Conservation (phyloP, 2,797 vertebrate genomes). For the Limosa lapponica region DNA sequence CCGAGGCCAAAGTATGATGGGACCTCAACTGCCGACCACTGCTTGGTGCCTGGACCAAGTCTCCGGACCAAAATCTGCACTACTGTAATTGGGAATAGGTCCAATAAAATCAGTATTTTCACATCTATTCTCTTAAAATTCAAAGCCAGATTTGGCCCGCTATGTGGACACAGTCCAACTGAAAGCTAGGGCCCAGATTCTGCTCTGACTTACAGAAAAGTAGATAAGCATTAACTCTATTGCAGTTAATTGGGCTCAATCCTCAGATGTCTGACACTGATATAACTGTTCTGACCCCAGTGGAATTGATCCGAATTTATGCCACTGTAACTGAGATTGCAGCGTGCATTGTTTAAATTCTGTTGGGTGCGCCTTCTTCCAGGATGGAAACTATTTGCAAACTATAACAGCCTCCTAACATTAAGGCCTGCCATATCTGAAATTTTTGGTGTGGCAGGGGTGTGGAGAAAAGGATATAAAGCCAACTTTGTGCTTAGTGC, state of each 20-base stretch:
- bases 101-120: neutral
- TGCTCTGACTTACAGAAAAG: neutral
- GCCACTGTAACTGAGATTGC: constrained; percentile 60
- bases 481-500: neutral
- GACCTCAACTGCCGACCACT: neutral
- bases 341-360: constrained; percentile 34
- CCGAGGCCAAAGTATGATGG: neutral
- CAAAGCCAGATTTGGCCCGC: neutral
- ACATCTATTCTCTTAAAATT: neutral
- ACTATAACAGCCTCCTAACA: constrained; percentile 19
- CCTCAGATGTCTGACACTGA: neutral
- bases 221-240: neutral
- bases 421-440: constrained; percentile 44
- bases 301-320: constrained; percentile 63
- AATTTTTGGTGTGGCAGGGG: constrained; percentile 60
- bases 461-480: constrained; percentile 13
- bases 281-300: constrained; percentile 53
- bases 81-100: constrained; percentile 1
- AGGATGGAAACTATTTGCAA: constrained; percentile 65
- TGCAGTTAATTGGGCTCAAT: neutral
- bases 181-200: neutral
- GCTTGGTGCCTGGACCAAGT: neutral
- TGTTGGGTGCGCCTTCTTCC: constrained; percentile 33
- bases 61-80: neutral
- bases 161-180: neutral